Percentiles rank a stretch among this genome's conserved stretches.
These are phyloP conservation scores for Caenorhabditis imperialis DNA, from an alignment of 2,888 invertebrate species.

Conservation along the genomic window DNA sequence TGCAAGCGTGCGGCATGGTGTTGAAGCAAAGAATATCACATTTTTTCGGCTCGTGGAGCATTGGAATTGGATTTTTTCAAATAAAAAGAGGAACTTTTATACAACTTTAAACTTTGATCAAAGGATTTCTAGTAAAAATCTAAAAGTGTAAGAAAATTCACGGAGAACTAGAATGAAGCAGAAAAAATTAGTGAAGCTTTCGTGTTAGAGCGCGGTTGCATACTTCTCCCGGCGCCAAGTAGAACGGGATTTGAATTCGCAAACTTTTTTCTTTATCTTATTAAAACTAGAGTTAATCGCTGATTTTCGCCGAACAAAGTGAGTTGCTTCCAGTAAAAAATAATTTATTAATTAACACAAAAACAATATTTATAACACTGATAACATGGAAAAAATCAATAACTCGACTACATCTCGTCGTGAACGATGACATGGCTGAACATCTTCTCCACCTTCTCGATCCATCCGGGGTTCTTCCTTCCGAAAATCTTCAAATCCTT, in stretches of 20 bases:
- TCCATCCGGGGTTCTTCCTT: slow-evolving; percentile 47
- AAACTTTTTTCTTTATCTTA: too few species aligned
- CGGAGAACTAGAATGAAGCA: too few species aligned
- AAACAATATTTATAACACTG: neutral
- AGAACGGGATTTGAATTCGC: neutral
- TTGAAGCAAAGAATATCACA: too few species aligned
- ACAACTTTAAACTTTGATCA: too few species aligned
- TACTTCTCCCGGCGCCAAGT: neutral
- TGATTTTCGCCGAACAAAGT: neutral
- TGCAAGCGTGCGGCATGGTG: too few species aligned
- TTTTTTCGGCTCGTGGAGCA: too few species aligned
- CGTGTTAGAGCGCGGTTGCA: slow-evolving; percentile 14
- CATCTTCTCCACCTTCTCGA: slow-evolving; percentile 42
- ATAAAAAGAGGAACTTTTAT: neutral
- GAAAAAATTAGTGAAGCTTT: neutral
- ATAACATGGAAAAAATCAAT: slow-evolving; percentile 2
- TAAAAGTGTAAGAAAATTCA: too few species aligned
- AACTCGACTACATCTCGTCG: slow-evolving; percentile 41
- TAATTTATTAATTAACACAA: neutral
- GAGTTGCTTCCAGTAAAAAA: too few species aligned
- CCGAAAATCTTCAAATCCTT: slow-evolving; percentile 43
- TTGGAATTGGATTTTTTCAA: neutral
- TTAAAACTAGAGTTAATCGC: neutral
- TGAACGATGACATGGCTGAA: slow-evolving; percentile 35
- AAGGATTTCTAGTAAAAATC: too few species aligned